Percentiles rank a stretch among this genome's conserved stretches.
Conservation (phyloP, 2,113 vertebrate genomes). For the Paradoxurus hermaphroditus region DNA sequence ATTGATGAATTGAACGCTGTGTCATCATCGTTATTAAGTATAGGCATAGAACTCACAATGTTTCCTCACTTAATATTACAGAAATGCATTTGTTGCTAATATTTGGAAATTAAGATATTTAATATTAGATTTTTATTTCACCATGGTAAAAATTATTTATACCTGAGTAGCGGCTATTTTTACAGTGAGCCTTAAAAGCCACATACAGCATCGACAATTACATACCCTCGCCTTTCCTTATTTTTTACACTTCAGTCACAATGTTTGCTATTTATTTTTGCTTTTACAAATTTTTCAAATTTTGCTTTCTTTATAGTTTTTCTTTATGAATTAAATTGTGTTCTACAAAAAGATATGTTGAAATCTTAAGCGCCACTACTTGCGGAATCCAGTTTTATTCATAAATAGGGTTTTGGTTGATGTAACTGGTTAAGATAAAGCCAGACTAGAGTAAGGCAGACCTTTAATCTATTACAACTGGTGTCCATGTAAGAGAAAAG, state of each 20-base stretch:
- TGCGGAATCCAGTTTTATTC: not conserved
- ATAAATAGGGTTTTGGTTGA: not conserved
- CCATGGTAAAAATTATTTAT: not conserved
- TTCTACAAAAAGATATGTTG: not conserved
- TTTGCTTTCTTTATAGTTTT: not conserved
- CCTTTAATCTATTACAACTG: not conserved
- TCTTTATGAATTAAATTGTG: not conserved
- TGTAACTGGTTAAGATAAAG: not conserved
- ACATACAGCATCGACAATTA: not conserved
- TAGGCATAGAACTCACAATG: not conserved
- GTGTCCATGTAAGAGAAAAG: not conserved
- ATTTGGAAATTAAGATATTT: not conserved
- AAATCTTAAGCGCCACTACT: not conserved
- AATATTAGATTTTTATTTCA: not conserved
- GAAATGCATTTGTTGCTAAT: not conserved
- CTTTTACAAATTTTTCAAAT: not conserved
- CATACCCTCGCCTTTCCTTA: accelerated
- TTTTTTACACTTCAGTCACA: not conserved
- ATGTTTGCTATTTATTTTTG: not conserved
- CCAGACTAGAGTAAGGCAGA: accelerated
- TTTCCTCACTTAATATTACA: not conserved
- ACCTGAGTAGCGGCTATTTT: not conserved
- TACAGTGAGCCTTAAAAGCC: not conserved
- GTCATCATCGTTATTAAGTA: not conserved
- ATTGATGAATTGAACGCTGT: not conserved